Evolutionary conservation across 2,113 vertebrate genomes (phyloP).

Genomic region (Sigmodon hispidus): DNA sequence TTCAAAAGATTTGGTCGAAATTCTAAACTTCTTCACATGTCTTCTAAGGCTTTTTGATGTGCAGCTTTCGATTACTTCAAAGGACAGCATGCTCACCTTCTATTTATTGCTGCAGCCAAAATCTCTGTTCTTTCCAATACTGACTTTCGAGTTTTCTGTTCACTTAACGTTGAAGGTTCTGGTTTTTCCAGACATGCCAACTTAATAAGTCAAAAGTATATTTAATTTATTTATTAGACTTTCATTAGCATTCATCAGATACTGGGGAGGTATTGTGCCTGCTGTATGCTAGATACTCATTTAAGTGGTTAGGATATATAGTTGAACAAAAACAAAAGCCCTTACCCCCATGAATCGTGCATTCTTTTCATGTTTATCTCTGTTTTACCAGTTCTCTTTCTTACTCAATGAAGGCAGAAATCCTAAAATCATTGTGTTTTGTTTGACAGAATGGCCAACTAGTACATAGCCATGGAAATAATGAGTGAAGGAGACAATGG

Average conservation of each 20-base stretch:
- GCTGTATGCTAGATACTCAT: too few species aligned
- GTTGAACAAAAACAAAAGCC: not conserved
- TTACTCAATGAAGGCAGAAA: not conserved
- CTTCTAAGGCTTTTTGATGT: not conserved
- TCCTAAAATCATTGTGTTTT: not conserved
- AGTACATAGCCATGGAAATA: slow-evolving; percentile 8
- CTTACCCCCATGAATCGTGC: not conserved
- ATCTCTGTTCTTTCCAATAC: not conserved
- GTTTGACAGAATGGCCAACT: not conserved
- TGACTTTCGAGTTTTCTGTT: not conserved
- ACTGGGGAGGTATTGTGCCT: not conserved
- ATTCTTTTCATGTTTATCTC: not conserved
- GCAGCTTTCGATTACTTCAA: not conserved
- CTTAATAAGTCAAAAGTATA: not conserved
- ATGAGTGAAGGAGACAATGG: not conserved
- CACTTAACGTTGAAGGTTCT: not conserved
- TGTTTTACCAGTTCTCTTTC: not conserved
- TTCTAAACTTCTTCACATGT: not conserved
- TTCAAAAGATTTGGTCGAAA: not conserved
- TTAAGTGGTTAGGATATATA: not conserved
- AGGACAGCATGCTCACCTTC: not conserved
- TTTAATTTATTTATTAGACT: not conserved
- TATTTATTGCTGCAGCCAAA: not conserved
- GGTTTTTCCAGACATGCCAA: not conserved
- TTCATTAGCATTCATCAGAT: not conserved